These are phyloP conservation scores for Chinchilla lanigera DNA, from an alignment of 2,113 vertebrate species.

Conservation along the genomic window DNA sequence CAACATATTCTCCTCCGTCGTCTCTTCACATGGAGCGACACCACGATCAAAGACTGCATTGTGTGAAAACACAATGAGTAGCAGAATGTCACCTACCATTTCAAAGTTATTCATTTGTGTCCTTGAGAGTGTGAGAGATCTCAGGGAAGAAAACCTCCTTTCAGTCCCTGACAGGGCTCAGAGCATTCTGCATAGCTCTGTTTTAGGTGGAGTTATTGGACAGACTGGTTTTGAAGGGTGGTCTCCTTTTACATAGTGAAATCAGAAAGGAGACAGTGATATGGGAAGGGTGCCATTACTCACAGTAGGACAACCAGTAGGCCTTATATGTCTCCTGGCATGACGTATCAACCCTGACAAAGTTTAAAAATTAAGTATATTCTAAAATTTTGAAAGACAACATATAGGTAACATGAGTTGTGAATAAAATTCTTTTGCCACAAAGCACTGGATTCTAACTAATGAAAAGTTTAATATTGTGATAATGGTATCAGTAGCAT, in stretches of 20 bases:
- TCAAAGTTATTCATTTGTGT: not conserved
- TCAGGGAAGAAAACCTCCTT: not conserved
- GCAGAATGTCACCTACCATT: slow-evolving; percentile 24
- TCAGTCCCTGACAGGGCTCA: not conserved
- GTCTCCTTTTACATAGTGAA: not conserved
- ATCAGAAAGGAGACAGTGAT: not conserved
- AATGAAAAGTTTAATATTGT: not conserved
- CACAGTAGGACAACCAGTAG: not conserved
- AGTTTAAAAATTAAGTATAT: not conserved
- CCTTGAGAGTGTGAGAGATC: not conserved
- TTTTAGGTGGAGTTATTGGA: not conserved
- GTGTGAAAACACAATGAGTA: not conserved
- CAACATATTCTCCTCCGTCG: not conserved
- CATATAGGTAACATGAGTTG: not conserved
- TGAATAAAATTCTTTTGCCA: not conserved
- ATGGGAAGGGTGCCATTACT: not conserved
- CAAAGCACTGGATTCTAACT: not conserved
- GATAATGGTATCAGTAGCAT: not conserved
- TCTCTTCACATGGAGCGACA: slow-evolving; percentile 37
- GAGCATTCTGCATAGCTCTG: not conserved
- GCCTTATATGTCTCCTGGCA: not conserved
- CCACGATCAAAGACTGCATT: not conserved
- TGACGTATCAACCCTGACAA: not conserved
- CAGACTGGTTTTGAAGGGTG: not conserved
- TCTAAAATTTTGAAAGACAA: not conserved